Evolutionary conservation across 1,140 invertebrate genomes (phyloP), one percentile per base, ranked within the genome.

Genomic region (Druon quercuslanigerum): DNA sequence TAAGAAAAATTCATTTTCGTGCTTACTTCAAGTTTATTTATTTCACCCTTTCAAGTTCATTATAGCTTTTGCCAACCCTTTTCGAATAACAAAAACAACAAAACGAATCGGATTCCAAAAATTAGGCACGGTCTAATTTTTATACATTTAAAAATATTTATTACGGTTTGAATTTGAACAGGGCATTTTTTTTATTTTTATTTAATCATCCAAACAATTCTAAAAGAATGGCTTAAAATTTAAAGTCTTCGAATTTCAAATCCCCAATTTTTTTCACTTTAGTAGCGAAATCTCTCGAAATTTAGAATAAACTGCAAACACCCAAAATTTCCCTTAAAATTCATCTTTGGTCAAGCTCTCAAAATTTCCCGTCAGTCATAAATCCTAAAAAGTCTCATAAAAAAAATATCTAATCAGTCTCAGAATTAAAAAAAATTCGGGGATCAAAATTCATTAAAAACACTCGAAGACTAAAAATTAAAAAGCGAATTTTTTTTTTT

Each of bases 321-420:
- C 40, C 33, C 60, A 40, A 7, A 17, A 17, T 33, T 66, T 8
- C 25, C 4, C 16, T 33, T 66, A 66, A 66, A 66, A 66, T 33
- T 66, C 57, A 66, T 66, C 60, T 66, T 66, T 66, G 60, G 60
- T 66, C 14, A 66, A 46, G 33, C 60, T 66, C 46, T 66, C 14
- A 33, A 66, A 66, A 40, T 66, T 40, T 16, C 16, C 16, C 33
- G 16, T 66, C 20, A 13, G 40, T 40, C 3, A 17, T 17, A 54
- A 54, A 54, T 5, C 2, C n/a, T 9, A 54, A 66, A 7, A 66
- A 40, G 40, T 40, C 33, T 66, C 60, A 66, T 33, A 40, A 66
- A 33, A 12, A 40, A 66, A n/a, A n/a, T 66, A 40, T 66, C 16
- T 33, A 66, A 66, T 66, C 60, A 66, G 60, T 66, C 60, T 66